Percentiles rank a stretch among this genome's conserved stretches.
Conservation (phyloP, 2,888 invertebrate genomes). For the Dendrolimus houi region DNA sequence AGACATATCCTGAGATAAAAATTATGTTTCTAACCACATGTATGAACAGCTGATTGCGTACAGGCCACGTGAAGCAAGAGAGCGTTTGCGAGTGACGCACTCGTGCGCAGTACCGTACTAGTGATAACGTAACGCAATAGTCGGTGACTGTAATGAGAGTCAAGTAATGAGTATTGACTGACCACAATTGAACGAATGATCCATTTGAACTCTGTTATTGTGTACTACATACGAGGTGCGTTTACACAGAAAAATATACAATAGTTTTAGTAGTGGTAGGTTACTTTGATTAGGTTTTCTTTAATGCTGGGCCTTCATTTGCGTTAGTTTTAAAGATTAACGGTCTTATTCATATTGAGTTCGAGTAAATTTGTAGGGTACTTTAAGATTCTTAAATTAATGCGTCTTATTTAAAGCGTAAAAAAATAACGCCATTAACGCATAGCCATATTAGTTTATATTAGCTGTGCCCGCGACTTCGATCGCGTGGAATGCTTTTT, state of each 20-base stretch:
- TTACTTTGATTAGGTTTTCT: too few relatives aligned
- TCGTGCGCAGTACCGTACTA: constrained; percentile 15
- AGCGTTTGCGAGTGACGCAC: constrained; percentile 27
- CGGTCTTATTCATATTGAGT: too few relatives aligned
- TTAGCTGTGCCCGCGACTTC: too few relatives aligned
- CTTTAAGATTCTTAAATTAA: too few relatives aligned
- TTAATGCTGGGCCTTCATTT: too few relatives aligned
- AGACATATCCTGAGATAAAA: neutral
- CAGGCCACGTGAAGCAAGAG: constrained; percentile 38
- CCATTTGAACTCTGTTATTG: constrained; percentile 1
- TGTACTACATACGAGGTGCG: neutral
- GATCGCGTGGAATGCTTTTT: too few relatives aligned
- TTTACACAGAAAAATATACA: neutral
- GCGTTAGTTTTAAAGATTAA: too few relatives aligned
- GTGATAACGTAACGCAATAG: constrained; percentile 14
- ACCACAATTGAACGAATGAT: neutral
- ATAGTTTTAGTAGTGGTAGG: too few relatives aligned
- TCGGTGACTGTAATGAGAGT: constrained; percentile 1
- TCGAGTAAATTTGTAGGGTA: too few relatives aligned
- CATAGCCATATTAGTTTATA: too few relatives aligned
- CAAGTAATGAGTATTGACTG: neutral
- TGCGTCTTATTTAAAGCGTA: too few relatives aligned
- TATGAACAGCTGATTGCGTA: constrained; percentile 41
- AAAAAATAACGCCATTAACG: too few relatives aligned
- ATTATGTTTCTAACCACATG: constrained; percentile 6